These are phyloP conservation scores for Macrotis lagotis DNA, from an alignment of 2,113 vertebrate genomes.

Conservation along the genomic window DNA sequence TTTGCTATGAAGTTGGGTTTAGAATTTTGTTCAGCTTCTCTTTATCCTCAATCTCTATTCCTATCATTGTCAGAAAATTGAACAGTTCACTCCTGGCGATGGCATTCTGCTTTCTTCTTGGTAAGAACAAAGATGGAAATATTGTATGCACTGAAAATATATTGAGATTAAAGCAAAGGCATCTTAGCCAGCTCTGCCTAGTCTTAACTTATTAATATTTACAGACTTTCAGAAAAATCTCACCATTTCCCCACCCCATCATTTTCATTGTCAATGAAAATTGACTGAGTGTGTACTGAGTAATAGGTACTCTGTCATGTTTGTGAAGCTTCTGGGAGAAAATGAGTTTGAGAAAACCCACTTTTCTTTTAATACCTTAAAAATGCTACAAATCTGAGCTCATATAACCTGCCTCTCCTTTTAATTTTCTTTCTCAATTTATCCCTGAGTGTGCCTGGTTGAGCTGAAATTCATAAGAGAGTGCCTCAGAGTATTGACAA, in stretches of 20 bases:
- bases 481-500: background rate
- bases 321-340: background rate
- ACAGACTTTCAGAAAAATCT: background rate
- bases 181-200: background rate
- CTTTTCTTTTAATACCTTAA: background rate
- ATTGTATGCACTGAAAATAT: background rate
- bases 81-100: background rate
- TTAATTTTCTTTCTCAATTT: background rate
- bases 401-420: background rate
- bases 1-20: background rate
- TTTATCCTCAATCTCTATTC: background rate
- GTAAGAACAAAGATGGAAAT: background rate
- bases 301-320: background rate
- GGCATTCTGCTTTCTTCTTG: background rate
- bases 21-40: background rate
- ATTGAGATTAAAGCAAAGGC: background rate
- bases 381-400: background rate
- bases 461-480: background rate
- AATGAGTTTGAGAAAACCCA: background rate
- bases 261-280: background rate
- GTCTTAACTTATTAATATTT: background rate
- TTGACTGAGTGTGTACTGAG: background rate
- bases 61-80: background rate
- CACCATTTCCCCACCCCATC: background rate
- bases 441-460: background rate